These are phyloP conservation scores for Noturus placidus DNA, from an alignment of 2,113 vertebrate genomes.

Conservation along the genomic window DNA sequence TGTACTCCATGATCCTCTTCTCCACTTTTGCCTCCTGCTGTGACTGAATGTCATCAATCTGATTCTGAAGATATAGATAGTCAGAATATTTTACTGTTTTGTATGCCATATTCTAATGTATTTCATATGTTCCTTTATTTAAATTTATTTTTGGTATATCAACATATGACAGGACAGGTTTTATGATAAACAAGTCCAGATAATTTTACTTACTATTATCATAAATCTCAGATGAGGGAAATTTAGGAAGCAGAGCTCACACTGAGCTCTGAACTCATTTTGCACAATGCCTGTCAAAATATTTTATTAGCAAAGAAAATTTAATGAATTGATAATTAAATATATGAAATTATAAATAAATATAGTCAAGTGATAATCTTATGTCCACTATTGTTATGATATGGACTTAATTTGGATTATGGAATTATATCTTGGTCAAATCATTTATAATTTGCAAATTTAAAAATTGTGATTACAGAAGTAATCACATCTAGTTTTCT, in stretches of 20 bases:
- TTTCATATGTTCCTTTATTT: neutral
- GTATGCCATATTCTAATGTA: neutral
- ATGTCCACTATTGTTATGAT: neutral
- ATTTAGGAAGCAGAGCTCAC: conserved; percentile 45
- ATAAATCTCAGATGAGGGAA: conserved; percentile 48
- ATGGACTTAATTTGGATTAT: neutral
- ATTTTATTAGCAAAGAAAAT: neutral
- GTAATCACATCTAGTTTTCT: neutral
- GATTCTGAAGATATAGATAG: conserved; percentile 26
- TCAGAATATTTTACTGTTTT: neutral
- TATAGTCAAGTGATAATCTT: neutral
- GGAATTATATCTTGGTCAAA: neutral
- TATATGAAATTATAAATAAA: neutral
- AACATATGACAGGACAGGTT: neutral
- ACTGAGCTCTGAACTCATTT: conserved; percentile 41
- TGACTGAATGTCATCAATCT: conserved; percentile 52
- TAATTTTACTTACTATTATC: conserved; percentile 40
- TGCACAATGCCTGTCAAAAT: conserved; percentile 46
- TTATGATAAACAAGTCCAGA: neutral
- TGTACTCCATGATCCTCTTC: conserved; percentile 49
- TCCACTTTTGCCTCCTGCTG: conserved; percentile 48
- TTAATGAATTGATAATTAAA: neutral
- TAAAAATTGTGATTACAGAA: neutral
- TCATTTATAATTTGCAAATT: neutral
- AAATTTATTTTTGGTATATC: neutral